These are phyloP conservation scores for Nephila pilipes DNA, from an alignment of 1,140 invertebrate species.

Conservation along the genomic window DNA sequence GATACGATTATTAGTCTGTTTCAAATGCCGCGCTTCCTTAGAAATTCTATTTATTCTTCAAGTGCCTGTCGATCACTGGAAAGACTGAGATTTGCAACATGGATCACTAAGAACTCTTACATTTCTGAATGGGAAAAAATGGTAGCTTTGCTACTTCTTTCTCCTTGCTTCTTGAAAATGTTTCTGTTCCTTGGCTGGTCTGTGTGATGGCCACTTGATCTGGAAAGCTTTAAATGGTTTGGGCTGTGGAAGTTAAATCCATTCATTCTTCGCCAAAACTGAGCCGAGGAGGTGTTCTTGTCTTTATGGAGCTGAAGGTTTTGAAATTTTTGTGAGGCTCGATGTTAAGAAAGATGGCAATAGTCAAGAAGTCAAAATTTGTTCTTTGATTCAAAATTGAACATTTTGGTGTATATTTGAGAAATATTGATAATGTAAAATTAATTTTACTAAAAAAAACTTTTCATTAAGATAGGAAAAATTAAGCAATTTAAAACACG, in stretches of 20 bases:
- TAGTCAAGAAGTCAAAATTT: not conserved
- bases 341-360: not conserved
- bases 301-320: not conserved
- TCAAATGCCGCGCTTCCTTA: not conserved
- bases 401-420: not conserved
- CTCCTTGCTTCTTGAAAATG: not conserved
- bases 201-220: not conserved
- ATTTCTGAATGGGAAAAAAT: not conserved
- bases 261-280: not conserved
- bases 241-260: not conserved
- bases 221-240: not conserved
- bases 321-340: not conserved
- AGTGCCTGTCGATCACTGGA: not conserved
- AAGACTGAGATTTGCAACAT: conserved; percentile 3
- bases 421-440: not conserved
- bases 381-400: not conserved
- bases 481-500: not conserved
- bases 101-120: not conserved
- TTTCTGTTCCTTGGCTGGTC: not conserved
- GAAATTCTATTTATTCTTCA: conserved; percentile 32
- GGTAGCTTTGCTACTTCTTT: not conserved
- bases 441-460: not conserved
- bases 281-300: not conserved
- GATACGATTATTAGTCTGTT: conserved; percentile 6
- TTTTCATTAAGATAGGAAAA: not conserved